phyloP scores from a whole-genome alignment of 2,113 vertebrate species.

The Columbina picui region DNA sequence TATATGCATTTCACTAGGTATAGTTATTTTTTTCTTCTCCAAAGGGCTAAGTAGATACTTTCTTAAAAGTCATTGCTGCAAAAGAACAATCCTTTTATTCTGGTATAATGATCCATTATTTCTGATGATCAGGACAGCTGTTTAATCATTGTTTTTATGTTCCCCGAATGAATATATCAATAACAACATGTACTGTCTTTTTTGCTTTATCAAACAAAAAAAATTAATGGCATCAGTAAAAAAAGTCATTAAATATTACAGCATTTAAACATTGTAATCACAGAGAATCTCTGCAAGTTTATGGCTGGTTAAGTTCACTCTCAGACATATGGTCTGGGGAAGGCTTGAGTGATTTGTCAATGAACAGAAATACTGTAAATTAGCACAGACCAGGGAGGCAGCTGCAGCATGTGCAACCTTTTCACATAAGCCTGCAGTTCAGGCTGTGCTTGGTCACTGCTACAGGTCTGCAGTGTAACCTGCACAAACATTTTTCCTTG shows the following conservation, averaged over 20 bases:
- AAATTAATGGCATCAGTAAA: not conserved
- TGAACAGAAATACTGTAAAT: not conserved
- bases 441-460: not conserved
- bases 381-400: not conserved
- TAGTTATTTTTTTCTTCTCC: not conserved
- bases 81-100: not conserved
- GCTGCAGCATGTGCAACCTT: not conserved
- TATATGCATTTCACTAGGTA: not conserved
- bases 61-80: not conserved
- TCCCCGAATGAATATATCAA: not conserved
- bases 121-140: not conserved
- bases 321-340: not conserved
- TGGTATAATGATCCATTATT: not conserved
- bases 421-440: not conserved
- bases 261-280: rapidly evolving
- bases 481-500: not conserved
- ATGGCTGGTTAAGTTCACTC: not conserved
- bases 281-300: not conserved
- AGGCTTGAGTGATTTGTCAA: not conserved
- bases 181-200: not conserved
- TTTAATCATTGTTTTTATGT: not conserved
- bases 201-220: not conserved
- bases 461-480: not conserved
- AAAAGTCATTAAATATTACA: not conserved
- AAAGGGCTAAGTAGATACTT: not conserved